Evolutionary conservation across 1,140 invertebrate species (phyloP).

Genomic region (Ostrea denselamellosa): DNA sequence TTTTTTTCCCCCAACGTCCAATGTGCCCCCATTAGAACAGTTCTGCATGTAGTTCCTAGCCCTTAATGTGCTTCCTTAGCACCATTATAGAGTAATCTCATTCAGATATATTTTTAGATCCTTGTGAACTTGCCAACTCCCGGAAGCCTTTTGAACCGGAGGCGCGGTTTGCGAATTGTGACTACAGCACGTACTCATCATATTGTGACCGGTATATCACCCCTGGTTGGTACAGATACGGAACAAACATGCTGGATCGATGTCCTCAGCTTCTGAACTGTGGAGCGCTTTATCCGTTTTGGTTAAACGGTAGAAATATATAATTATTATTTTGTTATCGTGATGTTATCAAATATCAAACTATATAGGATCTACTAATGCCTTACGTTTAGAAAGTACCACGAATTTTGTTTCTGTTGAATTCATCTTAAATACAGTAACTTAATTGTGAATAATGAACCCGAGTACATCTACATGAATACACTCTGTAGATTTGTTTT

Average conservation of each 20-base stretch:
- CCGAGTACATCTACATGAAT: background rate
- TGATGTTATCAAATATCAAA: background rate
- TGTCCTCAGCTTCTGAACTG: background rate
- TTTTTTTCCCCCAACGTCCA: no score
- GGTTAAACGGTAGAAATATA: background rate
- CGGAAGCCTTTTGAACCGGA: background rate
- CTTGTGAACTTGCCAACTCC: background rate
- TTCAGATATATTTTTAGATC: background rate
- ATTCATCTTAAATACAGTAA: background rate
- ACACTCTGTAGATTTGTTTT: no score
- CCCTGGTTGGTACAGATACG: background rate
- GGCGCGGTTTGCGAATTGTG: background rate
- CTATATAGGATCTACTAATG: background rate
- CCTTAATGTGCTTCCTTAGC: no score
- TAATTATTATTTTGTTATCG: background rate
- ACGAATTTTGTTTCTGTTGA: background rate
- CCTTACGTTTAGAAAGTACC: background rate
- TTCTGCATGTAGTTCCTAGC: no score
- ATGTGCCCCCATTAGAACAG: no score
- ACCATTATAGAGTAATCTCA: no score
- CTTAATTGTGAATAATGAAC: background rate
- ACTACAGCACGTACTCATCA: no score
- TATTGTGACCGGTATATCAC: slow-evolving; percentile 1
- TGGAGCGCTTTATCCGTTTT: background rate
- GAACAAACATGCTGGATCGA: background rate